Percentiles rank a stretch among this genome's conserved stretches.
Conservation (phyloP, 2,888 invertebrate genomes). For the Harpalus rubripes region DNA sequence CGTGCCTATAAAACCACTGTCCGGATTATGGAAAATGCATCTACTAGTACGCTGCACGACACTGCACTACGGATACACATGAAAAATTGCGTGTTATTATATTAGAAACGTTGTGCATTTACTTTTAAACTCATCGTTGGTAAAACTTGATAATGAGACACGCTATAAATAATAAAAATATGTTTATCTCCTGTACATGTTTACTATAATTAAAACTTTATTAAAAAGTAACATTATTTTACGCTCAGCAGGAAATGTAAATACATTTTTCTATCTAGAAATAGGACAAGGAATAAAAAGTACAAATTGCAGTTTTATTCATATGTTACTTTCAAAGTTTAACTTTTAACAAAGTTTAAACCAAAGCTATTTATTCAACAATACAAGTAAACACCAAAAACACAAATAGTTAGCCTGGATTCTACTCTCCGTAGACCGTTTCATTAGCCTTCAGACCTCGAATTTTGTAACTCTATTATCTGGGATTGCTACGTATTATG, state of each 20-base stretch:
- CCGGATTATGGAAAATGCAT: conserved; percentile 40
- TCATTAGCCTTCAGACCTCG: conserved; percentile 11
- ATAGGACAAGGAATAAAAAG: conserved; percentile 3
- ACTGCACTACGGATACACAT: conserved; percentile 9
- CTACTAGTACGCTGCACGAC: conserved; percentile 7
- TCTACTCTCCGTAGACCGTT: not conserved
- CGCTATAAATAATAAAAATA: not conserved
- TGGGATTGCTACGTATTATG: not conserved
- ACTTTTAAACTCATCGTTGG: conserved; percentile 18
- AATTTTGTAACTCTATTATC: not conserved
- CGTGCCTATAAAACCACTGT: conserved; percentile 37
- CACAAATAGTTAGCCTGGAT: conserved; percentile 31
- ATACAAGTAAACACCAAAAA: conserved; percentile 44
- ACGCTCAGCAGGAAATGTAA: conserved; percentile 22
- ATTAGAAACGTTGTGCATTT: conserved; percentile 11
- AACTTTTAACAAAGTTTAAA: conserved; percentile 29
- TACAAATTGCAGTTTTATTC: conserved; percentile 44
- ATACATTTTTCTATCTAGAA: conserved; percentile 21
- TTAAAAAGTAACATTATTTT: conserved; percentile 6
- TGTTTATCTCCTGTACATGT: not conserved
- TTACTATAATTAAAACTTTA: conserved; percentile 5
- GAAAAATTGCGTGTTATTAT: conserved; percentile 33
- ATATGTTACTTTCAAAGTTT: conserved; percentile 26
- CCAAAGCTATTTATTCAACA: conserved; percentile 28
- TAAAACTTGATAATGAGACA: not conserved